These are phyloP conservation scores for Siphlonurus alternatus DNA, from an alignment of 2,888 invertebrate species.

Conservation along the genomic window DNA sequence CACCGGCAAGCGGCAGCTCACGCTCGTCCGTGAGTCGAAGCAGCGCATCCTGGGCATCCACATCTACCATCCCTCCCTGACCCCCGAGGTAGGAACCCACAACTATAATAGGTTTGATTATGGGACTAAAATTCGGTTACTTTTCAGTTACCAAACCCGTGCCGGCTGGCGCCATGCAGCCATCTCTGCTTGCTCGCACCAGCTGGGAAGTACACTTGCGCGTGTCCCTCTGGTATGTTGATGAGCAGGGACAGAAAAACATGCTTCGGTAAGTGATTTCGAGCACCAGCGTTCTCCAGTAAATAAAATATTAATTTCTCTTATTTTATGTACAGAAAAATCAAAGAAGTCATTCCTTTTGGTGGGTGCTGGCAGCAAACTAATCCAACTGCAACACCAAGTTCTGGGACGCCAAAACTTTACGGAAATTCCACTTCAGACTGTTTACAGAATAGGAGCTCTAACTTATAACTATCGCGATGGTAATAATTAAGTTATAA, in stretches of 20 bases:
- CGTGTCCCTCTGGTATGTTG: constrained; percentile 56
- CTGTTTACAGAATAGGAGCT: constrained; percentile 36
- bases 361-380: constrained; percentile 36
- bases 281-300: too few relatives aligned
- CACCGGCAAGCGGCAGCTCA: constrained; percentile 42
- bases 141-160: constrained; percentile 35
- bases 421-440: constrained; percentile 19
- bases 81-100: constrained; percentile 25
- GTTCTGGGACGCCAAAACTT: constrained; percentile 45
- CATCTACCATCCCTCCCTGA: constrained; percentile 53
- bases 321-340: constrained; percentile 24
- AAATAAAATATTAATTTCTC: neutral
- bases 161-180: constrained; percentile 43
- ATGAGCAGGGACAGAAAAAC: constrained; percentile 35
- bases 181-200: constrained; percentile 60
- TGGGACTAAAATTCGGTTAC: neutral
- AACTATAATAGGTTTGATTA: too few relatives aligned
- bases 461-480: constrained; percentile 33
- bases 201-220: constrained; percentile 40
- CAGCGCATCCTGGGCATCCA: constrained; percentile 45
- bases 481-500: neutral
- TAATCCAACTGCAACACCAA: constrained; percentile 46
- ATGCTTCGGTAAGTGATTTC: constrained; percentile 32
- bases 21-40: constrained; percentile 33
- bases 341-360: constrained; percentile 33